phyloP scores from a whole-genome alignment of 2,797 vertebrate species.

The Sebastes oblongus region DNA sequence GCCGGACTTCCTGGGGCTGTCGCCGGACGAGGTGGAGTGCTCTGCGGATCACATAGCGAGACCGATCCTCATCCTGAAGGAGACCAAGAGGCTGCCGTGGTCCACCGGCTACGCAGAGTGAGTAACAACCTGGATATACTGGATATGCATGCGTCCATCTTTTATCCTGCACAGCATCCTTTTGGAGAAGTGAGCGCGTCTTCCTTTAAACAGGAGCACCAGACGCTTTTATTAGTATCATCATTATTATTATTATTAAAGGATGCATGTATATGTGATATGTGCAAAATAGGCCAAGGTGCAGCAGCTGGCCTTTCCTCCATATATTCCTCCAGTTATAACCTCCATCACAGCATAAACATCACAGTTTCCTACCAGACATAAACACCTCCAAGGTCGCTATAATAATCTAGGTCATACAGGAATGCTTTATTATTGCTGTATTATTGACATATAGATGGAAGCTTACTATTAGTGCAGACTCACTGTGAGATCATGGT shows the following conservation, averaged over 20 bases:
- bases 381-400: background rate
- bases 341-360: background rate
- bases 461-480: background rate
- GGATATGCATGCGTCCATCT: constrained; percentile 52
- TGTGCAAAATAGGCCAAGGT: background rate
- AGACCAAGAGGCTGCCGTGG: constrained; percentile 91
- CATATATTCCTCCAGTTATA: no score
- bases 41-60: constrained; percentile 92
- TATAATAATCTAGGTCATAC: background rate
- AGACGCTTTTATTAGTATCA: no score
- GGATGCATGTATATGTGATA: background rate
- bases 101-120: constrained; percentile 96
- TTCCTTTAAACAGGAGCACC: constrained; percentile 1
- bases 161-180: constrained; percentile 24
- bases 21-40: constrained; percentile 92
- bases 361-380: background rate
- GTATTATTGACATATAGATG: no score
- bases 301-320: background rate
- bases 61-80: constrained; percentile 93
- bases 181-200: constrained; percentile 19
- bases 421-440: background rate
- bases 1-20: constrained; percentile 93
- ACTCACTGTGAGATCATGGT: background rate
- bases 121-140: constrained; percentile 75
- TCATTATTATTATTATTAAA: background rate